Evolutionary conservation across 2,888 invertebrate genomes (phyloP), one percentile per base, ranked within the genome.

Genomic region (Hemaris fuciformis): DNA sequence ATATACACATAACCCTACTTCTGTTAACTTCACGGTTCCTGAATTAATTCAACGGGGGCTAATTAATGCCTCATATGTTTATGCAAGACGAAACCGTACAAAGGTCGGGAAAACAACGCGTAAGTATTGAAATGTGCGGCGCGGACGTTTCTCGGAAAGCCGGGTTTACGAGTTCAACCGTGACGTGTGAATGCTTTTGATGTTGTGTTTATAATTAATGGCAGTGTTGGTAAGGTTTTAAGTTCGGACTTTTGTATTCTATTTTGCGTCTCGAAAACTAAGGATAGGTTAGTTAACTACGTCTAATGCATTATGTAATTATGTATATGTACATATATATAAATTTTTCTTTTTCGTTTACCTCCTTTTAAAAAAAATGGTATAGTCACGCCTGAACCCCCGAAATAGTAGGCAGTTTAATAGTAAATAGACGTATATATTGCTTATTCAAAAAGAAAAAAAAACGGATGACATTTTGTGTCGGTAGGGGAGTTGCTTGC

Each of bases 81-180:
- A 48, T n/a, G n/a, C n/a, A 25, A 15, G 10, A 15, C 18, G 10
- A 53, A 31, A 8, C 1, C 4, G 27, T 6, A 53, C 53, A 31
- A 53, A 27, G 31, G 25, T 25, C 13, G 42, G 18, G 15, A 20
- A 20, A 43, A 53, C 10, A 15, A 31, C 27, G n/a, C n/a, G n/a
- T n/a, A 27, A 53, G 27, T 23, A 23, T 25, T n/a, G 23, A 3
- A 23, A 25, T 13, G 42, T 7, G 15, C 10, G 18, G 15, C 10
- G 18, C 34, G 69, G 74, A 64, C 74, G 66, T 71, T 80, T 67
- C 71, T 65, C 70, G 69, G 72, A 75, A 75, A 65, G 60, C 20
- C 69, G 69, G 71, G 67, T 80, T 79, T 77, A 79, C 69, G 70
- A 76, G 68, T 74, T 71, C 62, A 65, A 71, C 74, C 64, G 76